phyloP scores from a whole-genome alignment of 2,888 invertebrate genomes.

The Nemotelus nigrinus region DNA sequence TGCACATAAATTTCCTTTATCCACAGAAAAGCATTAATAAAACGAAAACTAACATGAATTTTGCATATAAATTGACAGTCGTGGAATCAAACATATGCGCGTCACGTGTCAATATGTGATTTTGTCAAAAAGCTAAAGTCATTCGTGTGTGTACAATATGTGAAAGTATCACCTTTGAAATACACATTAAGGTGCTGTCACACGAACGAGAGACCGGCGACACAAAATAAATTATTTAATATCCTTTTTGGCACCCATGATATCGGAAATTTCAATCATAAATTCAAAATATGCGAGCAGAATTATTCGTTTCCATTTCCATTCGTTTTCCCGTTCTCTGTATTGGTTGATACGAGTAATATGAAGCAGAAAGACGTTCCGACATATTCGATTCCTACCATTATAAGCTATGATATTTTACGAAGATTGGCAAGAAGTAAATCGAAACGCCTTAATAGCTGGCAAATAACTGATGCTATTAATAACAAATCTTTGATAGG shows the following conservation, averaged over 20 bases:
- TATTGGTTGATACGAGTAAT: not conserved
- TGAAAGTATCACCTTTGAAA: conserved; percentile 26
- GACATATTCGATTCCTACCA: not conserved
- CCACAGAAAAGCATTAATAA: not conserved
- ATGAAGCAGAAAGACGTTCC: not conserved
- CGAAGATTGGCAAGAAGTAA: conserved; percentile 4
- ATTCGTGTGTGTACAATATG: conserved; percentile 3
- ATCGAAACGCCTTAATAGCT: conserved; percentile 50
- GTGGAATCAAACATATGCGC: not conserved
- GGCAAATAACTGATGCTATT: conserved; percentile 54
- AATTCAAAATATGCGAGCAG: conserved; percentile 24
- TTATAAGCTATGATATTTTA: not conserved
- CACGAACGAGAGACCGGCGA: conserved; percentile 44
- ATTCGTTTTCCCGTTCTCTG: conserved; percentile 13
- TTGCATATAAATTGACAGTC: not conserved
- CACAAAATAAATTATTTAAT: conserved; percentile 55
- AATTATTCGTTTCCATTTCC: conserved; percentile 26
- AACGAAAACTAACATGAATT: not conserved
- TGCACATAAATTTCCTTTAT: too few relatives aligned
- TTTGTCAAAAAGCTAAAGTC: not conserved
- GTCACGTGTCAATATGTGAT: conserved; percentile 19
- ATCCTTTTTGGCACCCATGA: conserved; percentile 53
- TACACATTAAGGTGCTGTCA: conserved; percentile 1
- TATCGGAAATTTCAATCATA: conserved; percentile 45
- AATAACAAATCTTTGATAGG: conserved; percentile 53